These are phyloP conservation scores for Scaptomyza flava DNA, from an alignment of 2,888 invertebrate genomes.

Conservation along the genomic window DNA sequence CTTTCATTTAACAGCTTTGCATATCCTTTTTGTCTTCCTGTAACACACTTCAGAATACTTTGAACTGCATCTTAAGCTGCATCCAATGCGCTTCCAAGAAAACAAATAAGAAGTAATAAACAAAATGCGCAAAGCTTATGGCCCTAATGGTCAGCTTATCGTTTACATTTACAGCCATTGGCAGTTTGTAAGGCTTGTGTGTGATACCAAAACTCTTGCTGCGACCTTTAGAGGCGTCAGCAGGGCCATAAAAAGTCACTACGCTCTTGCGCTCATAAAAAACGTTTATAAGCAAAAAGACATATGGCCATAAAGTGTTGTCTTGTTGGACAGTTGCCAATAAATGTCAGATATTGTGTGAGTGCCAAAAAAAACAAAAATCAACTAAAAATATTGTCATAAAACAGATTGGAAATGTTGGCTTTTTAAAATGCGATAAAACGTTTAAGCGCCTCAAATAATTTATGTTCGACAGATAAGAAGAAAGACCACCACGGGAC, in stretches of 20 bases:
- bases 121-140: background rate
- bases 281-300: conserved; percentile 1
- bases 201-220: conserved; percentile 32
- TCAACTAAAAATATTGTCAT: conserved; percentile 60
- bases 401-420: conserved; percentile 58
- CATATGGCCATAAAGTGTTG: conserved; percentile 32
- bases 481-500: conserved; percentile 31
- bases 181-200: conserved; percentile 9
- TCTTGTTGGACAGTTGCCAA: conserved; percentile 67
- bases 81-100: background rate
- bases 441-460: conserved; percentile 73
- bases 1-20: background rate
- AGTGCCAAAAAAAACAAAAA: conserved; percentile 48
- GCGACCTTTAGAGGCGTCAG: conserved; percentile 48
- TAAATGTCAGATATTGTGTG: conserved; percentile 56
- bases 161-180: conserved; percentile 12
- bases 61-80: conserved; percentile 5
- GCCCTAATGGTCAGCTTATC: conserved; percentile 18
- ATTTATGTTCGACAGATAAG: conserved; percentile 68
- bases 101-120: too few species aligned
- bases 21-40: background rate
- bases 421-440: conserved; percentile 74
- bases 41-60: background rate
- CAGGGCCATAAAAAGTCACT: conserved; percentile 60
- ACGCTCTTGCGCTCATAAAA: conserved; percentile 49